Evolutionary conservation across 2,888 invertebrate species (phyloP).

Genomic region (Nomada hirtipes): DNA sequence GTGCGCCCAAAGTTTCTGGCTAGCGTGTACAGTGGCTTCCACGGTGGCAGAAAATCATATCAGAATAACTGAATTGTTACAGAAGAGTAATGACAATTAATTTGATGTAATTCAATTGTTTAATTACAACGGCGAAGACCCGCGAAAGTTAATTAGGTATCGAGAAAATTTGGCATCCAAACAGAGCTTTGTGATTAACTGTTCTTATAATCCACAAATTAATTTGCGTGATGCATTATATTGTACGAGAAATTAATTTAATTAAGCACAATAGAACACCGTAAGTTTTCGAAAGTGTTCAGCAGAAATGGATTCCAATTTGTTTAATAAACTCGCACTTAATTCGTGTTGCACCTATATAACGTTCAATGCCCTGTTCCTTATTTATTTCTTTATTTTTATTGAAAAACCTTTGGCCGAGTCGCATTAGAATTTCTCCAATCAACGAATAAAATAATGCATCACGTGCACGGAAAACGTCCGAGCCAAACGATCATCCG

Average conservation of each 20-base stretch:
- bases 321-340: too few relatives aligned
- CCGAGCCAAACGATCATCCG: neutral
- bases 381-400: neutral
- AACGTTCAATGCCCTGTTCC: too few relatives aligned
- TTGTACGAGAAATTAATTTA: neutral
- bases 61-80: constrained; percentile 2
- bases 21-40: constrained; percentile 47
- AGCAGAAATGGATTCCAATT: too few relatives aligned
- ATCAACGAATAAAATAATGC: neutral
- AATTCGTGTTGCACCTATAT: too few relatives aligned
- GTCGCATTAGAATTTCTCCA: neutral
- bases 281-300: too few relatives aligned
- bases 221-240: neutral
- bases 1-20: constrained; percentile 62
- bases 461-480: neutral
- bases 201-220: constrained; percentile 1
- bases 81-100: neutral
- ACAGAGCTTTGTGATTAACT: neutral
- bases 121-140: neutral
- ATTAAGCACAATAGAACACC: neutral
- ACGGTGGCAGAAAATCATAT: constrained; percentile 34
- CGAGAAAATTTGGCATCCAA: neutral
- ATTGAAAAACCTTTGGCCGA: neutral
- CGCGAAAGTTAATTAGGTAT: constrained; percentile 3
- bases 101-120: neutral